Evolutionary conservation across 2,888 invertebrate genomes (phyloP).

Genomic region (Galerucella nymphaeae): DNA sequence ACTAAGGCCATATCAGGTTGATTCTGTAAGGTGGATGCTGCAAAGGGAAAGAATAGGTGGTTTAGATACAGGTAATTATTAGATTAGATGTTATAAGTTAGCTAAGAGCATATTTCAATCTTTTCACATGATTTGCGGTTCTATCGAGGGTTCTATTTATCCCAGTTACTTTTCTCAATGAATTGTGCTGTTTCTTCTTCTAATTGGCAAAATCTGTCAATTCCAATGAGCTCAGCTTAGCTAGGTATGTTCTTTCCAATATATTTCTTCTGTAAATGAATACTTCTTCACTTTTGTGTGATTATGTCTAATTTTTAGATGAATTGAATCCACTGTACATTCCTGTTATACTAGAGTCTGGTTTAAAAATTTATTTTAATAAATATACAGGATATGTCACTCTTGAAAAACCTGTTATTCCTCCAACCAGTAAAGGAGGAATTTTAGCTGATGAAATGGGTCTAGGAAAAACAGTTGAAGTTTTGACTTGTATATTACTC

Average conservation of each 20-base stretch:
- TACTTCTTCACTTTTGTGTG: too few species aligned
- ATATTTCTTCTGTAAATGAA: too few species aligned
- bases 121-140: too few species aligned
- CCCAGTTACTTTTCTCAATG: too few species aligned
- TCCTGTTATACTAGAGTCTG: constrained; percentile 54
- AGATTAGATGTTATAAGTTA: constrained; percentile 22
- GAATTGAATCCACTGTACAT: constrained; percentile 57
- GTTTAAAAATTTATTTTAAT: constrained; percentile 59
- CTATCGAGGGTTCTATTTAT: too few species aligned
- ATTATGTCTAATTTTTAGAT: constrained; percentile 38
- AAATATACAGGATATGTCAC: constrained; percentile 65
- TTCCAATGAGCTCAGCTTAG: too few species aligned
- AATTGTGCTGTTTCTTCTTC: too few species aligned
- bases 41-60: constrained; percentile 65
- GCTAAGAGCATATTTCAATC: not conserved
- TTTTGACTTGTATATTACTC: constrained; percentile 73
- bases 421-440: constrained; percentile 68
- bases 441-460: constrained; percentile 87
- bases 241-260: too few species aligned
- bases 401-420: constrained; percentile 58
- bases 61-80: constrained; percentile 8
- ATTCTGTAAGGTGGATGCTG: constrained; percentile 78
- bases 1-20: constrained; percentile 73
- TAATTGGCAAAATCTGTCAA: too few species aligned
- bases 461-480: constrained; percentile 83